Conservation (phyloP, 2,113 vertebrate genomes). For the Muntiacus reevesi region DNA sequence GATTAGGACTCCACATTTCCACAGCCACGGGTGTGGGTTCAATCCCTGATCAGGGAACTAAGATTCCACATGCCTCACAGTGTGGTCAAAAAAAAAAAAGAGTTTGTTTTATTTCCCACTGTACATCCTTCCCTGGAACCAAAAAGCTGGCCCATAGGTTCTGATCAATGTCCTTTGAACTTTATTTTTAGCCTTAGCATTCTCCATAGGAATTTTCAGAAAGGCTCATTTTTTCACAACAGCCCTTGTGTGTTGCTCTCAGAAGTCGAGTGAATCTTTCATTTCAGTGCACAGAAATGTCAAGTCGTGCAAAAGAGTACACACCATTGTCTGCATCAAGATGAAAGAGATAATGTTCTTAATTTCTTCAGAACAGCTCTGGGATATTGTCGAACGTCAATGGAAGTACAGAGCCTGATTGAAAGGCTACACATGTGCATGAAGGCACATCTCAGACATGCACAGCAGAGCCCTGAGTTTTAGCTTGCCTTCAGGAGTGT, state of each 20-base stretch:
- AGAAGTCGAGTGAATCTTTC: constrained; percentile 29
- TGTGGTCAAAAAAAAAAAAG: not conserved
- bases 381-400: constrained; percentile 1
- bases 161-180: constrained; percentile 57
- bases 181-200: constrained; percentile 19
- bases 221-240: constrained; percentile 53
- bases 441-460: not conserved
- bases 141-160: not conserved
- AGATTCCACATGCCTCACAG: not conserved
- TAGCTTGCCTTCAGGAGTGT: not conserved
- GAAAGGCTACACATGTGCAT: not conserved
- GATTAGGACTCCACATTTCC: not conserved
- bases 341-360: constrained; percentile 47
- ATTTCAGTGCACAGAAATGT: constrained; percentile 53
- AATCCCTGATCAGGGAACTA: not conserved
- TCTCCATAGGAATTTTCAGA: constrained; percentile 64
- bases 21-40: not conserved
- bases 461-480: not conserved
- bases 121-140: not conserved
- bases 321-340: constrained; percentile 44
- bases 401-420: not conserved
- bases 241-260: constrained; percentile 32
- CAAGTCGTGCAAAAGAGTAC: constrained; percentile 44
- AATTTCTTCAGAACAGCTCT: constrained; percentile 37
- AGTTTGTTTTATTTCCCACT: constrained; percentile 34